Evolutionary conservation across 2,113 vertebrate genomes (phyloP).

Genomic region (Alectura lathami): DNA sequence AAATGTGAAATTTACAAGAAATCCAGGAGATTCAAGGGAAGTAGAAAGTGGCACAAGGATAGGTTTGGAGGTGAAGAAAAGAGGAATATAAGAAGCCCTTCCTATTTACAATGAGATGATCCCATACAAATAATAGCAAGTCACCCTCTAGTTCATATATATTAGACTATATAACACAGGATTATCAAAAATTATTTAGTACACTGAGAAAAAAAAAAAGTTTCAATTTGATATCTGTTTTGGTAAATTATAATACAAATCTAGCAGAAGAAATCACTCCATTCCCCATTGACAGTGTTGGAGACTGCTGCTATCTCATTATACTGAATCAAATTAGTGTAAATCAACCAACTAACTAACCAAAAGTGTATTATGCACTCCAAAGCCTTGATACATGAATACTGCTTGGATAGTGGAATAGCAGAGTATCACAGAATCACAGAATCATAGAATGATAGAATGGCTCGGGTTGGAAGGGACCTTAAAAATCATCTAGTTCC

Average conservation of each 20-base stretch:
- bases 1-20: neutral
- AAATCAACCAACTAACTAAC: neutral
- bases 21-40: neutral
- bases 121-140: neutral
- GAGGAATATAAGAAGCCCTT: neutral
- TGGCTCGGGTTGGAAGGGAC: too few species aligned
- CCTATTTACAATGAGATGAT: neutral
- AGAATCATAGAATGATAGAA: too few species aligned
- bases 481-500: too few species aligned
- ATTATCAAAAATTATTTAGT: neutral
- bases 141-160: neutral
- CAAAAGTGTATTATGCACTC: neutral
- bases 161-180: rapidly evolving
- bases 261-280: neutral
- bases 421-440: too few species aligned
- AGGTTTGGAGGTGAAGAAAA: neutral
- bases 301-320: neutral
- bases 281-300: neutral
- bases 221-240: neutral
- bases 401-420: too few species aligned
- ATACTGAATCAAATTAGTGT: neutral
- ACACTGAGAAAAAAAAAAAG: neutral
- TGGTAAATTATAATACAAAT: neutral
- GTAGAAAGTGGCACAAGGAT: neutral
- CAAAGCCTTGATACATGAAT: neutral